These are phyloP conservation scores for Laothoe populi DNA, from an alignment of 2,888 invertebrate genomes.

Conservation along the genomic window DNA sequence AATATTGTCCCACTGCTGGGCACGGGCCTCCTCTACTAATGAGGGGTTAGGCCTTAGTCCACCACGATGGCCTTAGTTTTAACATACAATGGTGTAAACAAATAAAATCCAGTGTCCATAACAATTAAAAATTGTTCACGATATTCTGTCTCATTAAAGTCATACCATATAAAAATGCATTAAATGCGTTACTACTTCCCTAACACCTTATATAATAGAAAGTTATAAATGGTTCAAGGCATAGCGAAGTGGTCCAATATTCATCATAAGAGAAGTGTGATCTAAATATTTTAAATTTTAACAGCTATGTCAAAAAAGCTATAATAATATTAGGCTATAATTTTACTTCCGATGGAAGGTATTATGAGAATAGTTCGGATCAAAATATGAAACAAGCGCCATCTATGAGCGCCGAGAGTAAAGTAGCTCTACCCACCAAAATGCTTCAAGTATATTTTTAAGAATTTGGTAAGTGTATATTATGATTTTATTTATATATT, in stretches of 20 bases:
- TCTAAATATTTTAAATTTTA: background rate
- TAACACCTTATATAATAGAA: constrained; percentile 13
- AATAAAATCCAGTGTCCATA: too few relatives aligned
- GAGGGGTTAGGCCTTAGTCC: too few relatives aligned
- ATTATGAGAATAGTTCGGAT: background rate
- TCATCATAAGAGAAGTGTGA: constrained; percentile 42
- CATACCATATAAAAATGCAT: constrained; percentile 15
- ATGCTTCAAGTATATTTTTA: background rate
- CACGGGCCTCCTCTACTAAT: too few relatives aligned
- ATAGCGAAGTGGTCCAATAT: constrained; percentile 45
- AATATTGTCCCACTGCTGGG: too few relatives aligned
- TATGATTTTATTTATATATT: background rate
- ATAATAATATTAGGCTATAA: background rate
- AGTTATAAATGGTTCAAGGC: constrained; percentile 41
- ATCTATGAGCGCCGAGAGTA: background rate
- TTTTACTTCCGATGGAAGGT: constrained; percentile 15
- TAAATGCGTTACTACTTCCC: constrained; percentile 9
- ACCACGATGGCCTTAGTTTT: too few relatives aligned
- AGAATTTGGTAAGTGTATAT: background rate
- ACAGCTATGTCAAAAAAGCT: background rate
- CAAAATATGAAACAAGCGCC: background rate
- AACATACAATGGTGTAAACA: too few relatives aligned
- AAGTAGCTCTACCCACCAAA: background rate
- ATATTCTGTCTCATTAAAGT: constrained; percentile 7
- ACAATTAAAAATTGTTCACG: too few relatives aligned